phyloP scores from a whole-genome alignment of 2,113 vertebrate genomes.

The Athene cunicularia region DNA sequence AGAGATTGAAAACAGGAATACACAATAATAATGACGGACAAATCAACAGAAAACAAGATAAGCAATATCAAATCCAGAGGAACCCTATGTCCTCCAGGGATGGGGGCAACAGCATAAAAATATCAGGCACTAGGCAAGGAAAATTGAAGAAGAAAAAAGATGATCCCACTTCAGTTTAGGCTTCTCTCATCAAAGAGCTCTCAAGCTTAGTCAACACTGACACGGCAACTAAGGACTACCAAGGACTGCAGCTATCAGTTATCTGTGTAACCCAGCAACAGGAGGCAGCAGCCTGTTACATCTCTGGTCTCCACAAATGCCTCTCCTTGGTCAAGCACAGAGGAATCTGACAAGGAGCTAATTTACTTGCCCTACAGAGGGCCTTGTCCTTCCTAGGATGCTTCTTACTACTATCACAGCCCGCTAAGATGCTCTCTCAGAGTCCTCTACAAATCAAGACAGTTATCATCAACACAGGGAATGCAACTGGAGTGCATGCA shows the following conservation, averaged over 20 bases:
- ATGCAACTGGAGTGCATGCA: neutral
- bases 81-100: neutral
- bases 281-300: neutral
- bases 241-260: neutral
- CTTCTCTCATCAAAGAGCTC: neutral
- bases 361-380: neutral
- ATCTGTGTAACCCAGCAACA: neutral
- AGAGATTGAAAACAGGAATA: neutral
- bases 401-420: neutral
- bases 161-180: neutral
- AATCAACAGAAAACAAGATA: neutral
- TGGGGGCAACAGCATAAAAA: neutral
- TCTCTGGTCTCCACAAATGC: neutral
- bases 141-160: neutral
- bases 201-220: neutral
- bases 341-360: neutral
- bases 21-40: neutral
- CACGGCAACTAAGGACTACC: neutral
- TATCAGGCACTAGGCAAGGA: neutral
- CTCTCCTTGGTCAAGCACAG: neutral
- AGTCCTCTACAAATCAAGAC: neutral
- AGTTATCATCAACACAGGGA: neutral
- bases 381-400: neutral
- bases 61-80: neutral
- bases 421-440: neutral